Evolutionary conservation across 1,140 invertebrate species (phyloP).

Genomic region (Wasmannia auropunctata): DNA sequence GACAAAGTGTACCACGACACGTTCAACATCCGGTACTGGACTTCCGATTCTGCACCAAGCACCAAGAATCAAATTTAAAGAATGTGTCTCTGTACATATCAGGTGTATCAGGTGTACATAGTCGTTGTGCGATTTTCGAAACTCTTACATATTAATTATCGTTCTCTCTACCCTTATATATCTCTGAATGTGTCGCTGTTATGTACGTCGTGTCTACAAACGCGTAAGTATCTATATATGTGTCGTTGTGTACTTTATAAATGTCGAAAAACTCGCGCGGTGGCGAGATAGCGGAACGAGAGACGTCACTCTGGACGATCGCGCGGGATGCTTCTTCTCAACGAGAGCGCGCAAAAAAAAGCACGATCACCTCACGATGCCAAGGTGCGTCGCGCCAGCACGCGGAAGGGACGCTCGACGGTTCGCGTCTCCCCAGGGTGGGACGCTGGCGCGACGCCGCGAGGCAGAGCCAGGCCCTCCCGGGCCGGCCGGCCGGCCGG

Average conservation of each 20-base stretch:
- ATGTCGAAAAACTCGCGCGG: not conserved
- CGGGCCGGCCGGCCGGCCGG: not conserved
- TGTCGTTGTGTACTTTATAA: conserved; percentile 21
- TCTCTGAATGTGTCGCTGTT: conserved; percentile 35
- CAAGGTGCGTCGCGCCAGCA: conserved; percentile 39
- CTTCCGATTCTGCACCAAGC: conserved; percentile 10
- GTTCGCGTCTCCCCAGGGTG: not conserved
- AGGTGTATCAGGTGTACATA: conserved; percentile 34
- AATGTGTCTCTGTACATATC: conserved; percentile 42
- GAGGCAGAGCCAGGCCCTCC: not conserved
- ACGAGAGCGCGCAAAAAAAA: conserved; percentile 39
- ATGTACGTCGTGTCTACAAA: conserved; percentile 2
- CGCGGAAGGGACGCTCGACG: not conserved
- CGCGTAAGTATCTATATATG: conserved; percentile 47
- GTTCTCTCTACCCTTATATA: conserved; percentile 17
- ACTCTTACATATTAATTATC: not conserved
- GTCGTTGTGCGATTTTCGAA: conserved; percentile 38
- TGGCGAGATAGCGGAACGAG: not conserved
- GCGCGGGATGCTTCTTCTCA: conserved; percentile 49
- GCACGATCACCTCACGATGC: conserved; percentile 24
- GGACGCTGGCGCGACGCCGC: conserved; percentile 25
- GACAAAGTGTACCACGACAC: conserved; percentile 8
- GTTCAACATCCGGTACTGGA: not conserved
- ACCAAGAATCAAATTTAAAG: not conserved
- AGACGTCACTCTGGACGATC: not conserved